These are phyloP conservation scores for Troglohyphantes excavatus DNA, from an alignment of 2,888 invertebrate species.

Conservation along the genomic window DNA sequence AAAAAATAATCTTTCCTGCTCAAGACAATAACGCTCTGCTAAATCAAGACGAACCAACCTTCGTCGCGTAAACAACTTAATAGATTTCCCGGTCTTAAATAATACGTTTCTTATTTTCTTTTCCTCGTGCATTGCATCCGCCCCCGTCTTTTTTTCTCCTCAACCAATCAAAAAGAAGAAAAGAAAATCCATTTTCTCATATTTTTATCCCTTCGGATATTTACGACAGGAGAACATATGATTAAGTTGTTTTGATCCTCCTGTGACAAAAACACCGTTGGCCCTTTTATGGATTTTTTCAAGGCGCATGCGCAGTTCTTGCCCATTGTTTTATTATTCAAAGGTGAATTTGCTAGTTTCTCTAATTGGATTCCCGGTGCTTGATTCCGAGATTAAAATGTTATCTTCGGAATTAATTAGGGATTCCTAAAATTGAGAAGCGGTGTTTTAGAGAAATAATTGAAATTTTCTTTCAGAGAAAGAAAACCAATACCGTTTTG, in stretches of 20 bases:
- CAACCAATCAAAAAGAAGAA: conserved; percentile 10
- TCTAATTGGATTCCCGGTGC: too few species aligned
- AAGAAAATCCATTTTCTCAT: conserved; percentile 2
- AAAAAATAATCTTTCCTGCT: not conserved
- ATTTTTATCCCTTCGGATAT: conserved; percentile 25
- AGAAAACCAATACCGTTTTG: too few species aligned
- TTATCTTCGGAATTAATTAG: too few species aligned
- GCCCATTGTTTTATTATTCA: too few species aligned
- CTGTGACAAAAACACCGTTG: conserved; percentile 20
- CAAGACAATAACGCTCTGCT: not conserved
- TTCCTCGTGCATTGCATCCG: not conserved
- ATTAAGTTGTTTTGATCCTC: conserved; percentile 53
- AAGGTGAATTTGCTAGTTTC: too few species aligned
- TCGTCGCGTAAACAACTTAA: conserved; percentile 34
- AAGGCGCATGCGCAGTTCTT: not conserved
- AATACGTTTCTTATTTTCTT: conserved; percentile 15
- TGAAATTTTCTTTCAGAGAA: too few species aligned
- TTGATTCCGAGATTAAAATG: too few species aligned
- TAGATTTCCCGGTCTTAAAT: conserved; percentile 41
- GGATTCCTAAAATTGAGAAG: too few species aligned
- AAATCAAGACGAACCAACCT: not conserved
- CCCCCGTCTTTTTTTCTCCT: not conserved
- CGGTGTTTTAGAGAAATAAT: too few species aligned
- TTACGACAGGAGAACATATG: conserved; percentile 20
- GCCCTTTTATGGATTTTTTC: conserved; percentile 1